phyloP scores from a whole-genome alignment of 2,797 vertebrate species.

The Neosilurus mollespiculum region DNA sequence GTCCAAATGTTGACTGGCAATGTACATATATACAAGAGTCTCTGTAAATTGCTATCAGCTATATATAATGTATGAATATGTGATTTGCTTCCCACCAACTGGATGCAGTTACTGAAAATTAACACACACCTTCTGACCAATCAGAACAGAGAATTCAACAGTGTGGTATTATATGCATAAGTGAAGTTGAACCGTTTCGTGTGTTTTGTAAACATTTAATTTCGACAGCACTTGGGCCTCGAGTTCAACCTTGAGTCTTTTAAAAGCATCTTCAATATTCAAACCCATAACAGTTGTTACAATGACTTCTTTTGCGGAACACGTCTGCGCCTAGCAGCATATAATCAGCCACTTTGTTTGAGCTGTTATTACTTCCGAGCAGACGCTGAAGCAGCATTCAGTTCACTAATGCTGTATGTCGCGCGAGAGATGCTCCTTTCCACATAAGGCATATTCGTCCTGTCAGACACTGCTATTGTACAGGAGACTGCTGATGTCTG shows the following conservation, averaged over 20 bases:
- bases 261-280: conserved; percentile 19
- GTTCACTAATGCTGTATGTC: conserved; percentile 12
- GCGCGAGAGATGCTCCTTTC: conserved; percentile 27
- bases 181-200: background rate
- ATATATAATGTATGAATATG: background rate
- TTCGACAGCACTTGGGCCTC: conserved; percentile 12
- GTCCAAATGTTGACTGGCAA: too few relatives aligned
- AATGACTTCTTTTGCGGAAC: conserved; percentile 1
- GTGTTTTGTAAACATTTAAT: conserved; percentile 9
- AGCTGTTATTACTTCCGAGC: conserved; percentile 35
- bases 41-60: background rate
- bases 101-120: background rate
- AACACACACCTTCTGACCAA: background rate
- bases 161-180: background rate
- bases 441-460: conserved; percentile 41
- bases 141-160: background rate
- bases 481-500: conserved; percentile 53
- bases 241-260: background rate
- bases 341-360: conserved; percentile 35
- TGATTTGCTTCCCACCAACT: background rate
- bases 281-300: background rate
- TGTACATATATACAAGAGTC: background rate
- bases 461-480: conserved; percentile 56
- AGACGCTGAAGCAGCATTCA: conserved; percentile 42
- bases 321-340: conserved; percentile 26